These are phyloP conservation scores for Channallabes apus DNA, from an alignment of 2,797 vertebrate genomes.

Conservation along the genomic window DNA sequence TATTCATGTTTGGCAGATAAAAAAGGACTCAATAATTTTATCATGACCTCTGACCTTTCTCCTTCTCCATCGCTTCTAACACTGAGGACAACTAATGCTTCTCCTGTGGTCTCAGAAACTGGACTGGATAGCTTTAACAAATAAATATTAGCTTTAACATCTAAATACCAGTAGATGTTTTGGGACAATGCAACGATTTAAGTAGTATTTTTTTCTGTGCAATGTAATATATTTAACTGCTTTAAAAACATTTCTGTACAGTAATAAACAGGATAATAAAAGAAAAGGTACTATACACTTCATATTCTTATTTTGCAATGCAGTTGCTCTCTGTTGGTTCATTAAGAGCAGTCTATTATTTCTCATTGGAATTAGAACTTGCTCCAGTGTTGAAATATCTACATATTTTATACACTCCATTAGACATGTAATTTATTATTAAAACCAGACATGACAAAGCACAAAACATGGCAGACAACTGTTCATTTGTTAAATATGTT, in stretches of 20 bases:
- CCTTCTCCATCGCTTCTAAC: conserved; percentile 84
- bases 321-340: neutral
- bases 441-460: neutral
- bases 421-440: neutral
- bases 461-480: neutral
- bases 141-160: too few relatives aligned
- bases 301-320: neutral
- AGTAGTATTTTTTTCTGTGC: conserved; percentile 64
- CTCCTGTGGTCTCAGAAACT: conserved; percentile 74
- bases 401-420: neutral
- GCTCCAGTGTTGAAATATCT: neutral
- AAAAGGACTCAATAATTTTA: conserved; percentile 73
- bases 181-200: conserved; percentile 78
- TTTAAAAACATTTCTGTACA: neutral
- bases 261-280: neutral
- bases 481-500: neutral
- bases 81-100: conserved; percentile 73
- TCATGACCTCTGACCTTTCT: conserved; percentile 83
- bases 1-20: conserved; percentile 73
- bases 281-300: neutral
- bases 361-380: neutral
- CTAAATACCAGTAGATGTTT: conserved; percentile 63
- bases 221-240: conserved; percentile 1
- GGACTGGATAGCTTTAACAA: conserved; percentile 67
- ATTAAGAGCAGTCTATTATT: neutral